Conservation (phyloP, 2,888 invertebrate genomes). For the Hydroisotoma schaefferi region DNA sequence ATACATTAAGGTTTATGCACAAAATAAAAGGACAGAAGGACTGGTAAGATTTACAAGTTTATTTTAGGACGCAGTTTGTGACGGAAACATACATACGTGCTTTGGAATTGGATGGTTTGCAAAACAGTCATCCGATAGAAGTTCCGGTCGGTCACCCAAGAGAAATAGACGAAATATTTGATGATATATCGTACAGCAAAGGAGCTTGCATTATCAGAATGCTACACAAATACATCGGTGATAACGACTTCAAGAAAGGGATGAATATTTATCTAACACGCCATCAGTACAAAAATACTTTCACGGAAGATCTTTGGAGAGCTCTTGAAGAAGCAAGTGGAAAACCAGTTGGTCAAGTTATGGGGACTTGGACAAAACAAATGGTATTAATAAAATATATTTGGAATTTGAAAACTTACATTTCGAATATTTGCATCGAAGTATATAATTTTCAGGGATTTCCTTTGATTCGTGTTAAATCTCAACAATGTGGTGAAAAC, state of each 20-base stretch:
- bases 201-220: slow-evolving; percentile 93
- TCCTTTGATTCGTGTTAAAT: slow-evolving; percentile 68
- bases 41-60: background rate
- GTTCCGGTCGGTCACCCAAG: slow-evolving; percentile 85
- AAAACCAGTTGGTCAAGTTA: slow-evolving; percentile 83
- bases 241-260: slow-evolving; percentile 85
- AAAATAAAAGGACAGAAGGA: background rate
- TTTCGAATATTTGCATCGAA: background rate
- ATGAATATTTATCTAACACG: slow-evolving; percentile 84
- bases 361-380: slow-evolving; percentile 95
- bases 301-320: slow-evolving; percentile 89
- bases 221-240: slow-evolving; percentile 90
- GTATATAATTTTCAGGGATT: slow-evolving; percentile 61
- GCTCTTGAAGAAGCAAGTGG: slow-evolving; percentile 82
- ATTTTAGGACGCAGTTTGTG: slow-evolving; percentile 77
- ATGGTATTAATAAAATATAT: slow-evolving; percentile 22
- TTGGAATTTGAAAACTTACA: background rate
- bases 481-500: slow-evolving; percentile 59
- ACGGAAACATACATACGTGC: slow-evolving; percentile 82
- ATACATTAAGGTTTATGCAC: slow-evolving; percentile 61
- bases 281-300: slow-evolving; percentile 84
- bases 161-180: slow-evolving; percentile 96
- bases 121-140: slow-evolving; percentile 94
- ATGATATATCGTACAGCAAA: slow-evolving; percentile 94
- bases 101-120: slow-evolving; percentile 77